phyloP scores from a whole-genome alignment of 2,797 vertebrate species.

The Harpagifer antarcticus region DNA sequence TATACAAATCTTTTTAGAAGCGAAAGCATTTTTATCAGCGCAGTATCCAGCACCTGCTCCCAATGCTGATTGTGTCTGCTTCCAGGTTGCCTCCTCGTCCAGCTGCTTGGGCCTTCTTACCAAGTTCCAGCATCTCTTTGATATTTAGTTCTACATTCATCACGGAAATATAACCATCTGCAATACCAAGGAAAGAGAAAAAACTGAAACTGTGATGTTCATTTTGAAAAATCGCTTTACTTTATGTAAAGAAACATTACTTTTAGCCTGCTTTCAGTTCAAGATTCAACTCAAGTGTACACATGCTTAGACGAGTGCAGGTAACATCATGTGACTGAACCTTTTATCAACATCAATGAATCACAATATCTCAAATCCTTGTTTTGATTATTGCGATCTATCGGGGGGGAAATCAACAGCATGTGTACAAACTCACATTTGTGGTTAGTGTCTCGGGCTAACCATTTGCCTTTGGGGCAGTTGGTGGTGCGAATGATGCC shows the following conservation, averaged over 20 bases:
- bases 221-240: not conserved
- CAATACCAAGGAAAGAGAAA: slow-evolving; percentile 6
- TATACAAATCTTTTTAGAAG: not conserved
- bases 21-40: not conserved
- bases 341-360: too few relatives aligned
- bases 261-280: not conserved
- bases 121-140: slow-evolving; percentile 83
- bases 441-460: slow-evolving; percentile 77
- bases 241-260: not conserved
- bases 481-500: slow-evolving; percentile 80
- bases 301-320: too few relatives aligned
- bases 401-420: not conserved
- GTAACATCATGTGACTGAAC: not conserved
- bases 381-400: not conserved
- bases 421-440: slow-evolving; percentile 82
- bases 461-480: slow-evolving; percentile 81
- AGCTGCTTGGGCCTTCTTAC: slow-evolving; percentile 82
- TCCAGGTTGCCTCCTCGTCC: slow-evolving; percentile 74
- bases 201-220: not conserved
- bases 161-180: slow-evolving; percentile 84
- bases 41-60: slow-evolving; percentile 77
- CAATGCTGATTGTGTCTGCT: slow-evolving; percentile 79
- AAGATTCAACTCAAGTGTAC: not conserved
- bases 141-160: slow-evolving; percentile 83
- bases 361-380: not conserved